These are phyloP conservation scores for Berghia stephanieae DNA, from an alignment of 1,140 invertebrate species.

Conservation along the genomic window DNA sequence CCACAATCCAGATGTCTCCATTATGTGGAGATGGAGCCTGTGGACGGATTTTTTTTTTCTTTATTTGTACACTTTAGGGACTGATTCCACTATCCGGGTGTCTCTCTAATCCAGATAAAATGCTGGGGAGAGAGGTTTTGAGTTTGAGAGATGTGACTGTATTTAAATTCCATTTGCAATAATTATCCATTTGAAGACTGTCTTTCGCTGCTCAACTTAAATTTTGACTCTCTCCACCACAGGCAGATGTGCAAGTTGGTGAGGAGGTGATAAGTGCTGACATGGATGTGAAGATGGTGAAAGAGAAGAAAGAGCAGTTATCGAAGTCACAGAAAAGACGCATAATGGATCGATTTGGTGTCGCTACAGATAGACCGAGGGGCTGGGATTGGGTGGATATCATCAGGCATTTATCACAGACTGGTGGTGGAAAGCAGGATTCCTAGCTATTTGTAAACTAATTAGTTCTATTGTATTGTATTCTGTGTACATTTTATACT, in stretches of 20 bases:
- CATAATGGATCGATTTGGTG: slow-evolving; percentile 75
- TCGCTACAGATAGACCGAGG: slow-evolving; percentile 81
- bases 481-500: background rate
- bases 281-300: slow-evolving; percentile 60
- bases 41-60: too few species aligned
- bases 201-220: too few species aligned
- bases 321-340: slow-evolving; percentile 91
- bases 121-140: too few species aligned
- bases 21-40: too few species aligned
- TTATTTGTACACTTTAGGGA: too few species aligned
- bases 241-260: background rate
- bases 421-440: slow-evolving; percentile 65
- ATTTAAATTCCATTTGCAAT: too few species aligned
- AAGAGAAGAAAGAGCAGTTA: slow-evolving; percentile 71
- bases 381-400: slow-evolving; percentile 96
- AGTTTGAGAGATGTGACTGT: too few species aligned
- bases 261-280: background rate
- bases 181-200: too few species aligned
- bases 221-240: too few species aligned
- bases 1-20: too few species aligned
- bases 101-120: too few species aligned
- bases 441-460: background rate
- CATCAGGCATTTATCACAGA: slow-evolving; percentile 93
- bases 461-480: background rate
- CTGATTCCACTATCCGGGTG: too few species aligned